These are phyloP conservation scores for Opisthograptis luteolata DNA, from an alignment of 2,888 invertebrate species.

Conservation along the genomic window DNA sequence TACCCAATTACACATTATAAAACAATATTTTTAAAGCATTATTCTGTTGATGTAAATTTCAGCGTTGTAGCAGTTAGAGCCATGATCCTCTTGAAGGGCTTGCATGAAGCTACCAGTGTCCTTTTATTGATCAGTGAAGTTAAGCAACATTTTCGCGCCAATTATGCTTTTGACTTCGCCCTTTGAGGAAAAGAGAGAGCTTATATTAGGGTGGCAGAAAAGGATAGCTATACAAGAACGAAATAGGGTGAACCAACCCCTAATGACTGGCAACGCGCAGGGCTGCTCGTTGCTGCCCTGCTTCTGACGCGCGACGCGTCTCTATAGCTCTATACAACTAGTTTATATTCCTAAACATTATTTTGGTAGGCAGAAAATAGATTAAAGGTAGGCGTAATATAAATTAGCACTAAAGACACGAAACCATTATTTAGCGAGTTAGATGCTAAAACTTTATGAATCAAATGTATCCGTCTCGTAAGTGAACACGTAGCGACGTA, in stretches of 20 bases:
- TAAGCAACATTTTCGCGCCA: constrained; percentile 44
- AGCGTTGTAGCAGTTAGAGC: too few relatives aligned
- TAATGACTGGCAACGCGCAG: constrained; percentile 63
- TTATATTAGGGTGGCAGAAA: constrained; percentile 67
- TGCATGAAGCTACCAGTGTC: too few relatives aligned
- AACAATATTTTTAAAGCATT: too few relatives aligned
- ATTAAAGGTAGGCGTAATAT: too few relatives aligned
- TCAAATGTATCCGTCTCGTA: constrained; percentile 49
- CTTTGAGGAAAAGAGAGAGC: constrained; percentile 58
- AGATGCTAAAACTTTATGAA: constrained; percentile 32
- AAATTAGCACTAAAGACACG: too few relatives aligned
- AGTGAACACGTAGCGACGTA: constrained; percentile 36
- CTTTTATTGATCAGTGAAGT: constrained; percentile 2
- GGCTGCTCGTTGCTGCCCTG: constrained; percentile 50
- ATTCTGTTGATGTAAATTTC: too few relatives aligned
- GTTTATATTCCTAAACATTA: too few relatives aligned
- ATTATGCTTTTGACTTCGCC: constrained; percentile 38
- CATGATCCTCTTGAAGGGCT: too few relatives aligned
- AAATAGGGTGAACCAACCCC: constrained; percentile 80
- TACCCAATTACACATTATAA: too few relatives aligned
- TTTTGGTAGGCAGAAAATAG: background rate
- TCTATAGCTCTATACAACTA: background rate
- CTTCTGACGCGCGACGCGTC: constrained; percentile 1
- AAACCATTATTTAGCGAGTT: background rate
- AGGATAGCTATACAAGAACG: constrained; percentile 62